phyloP scores from a whole-genome alignment of 2,888 invertebrate genomes.

The Hirudinaria manillensis region DNA sequence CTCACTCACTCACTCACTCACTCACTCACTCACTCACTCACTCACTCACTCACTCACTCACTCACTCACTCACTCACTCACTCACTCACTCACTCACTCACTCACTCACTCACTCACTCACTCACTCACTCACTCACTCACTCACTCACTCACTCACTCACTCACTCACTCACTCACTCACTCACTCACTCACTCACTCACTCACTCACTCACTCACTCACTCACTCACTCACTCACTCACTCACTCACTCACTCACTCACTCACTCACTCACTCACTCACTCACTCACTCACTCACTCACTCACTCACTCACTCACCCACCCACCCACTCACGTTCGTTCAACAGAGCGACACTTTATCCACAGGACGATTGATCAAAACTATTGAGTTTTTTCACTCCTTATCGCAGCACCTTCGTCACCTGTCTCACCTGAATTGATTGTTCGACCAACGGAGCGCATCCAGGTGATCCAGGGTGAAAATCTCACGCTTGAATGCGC shows the following conservation, averaged over 20 bases:
- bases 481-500: slow-evolving; percentile 91
- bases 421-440: slow-evolving; percentile 15
- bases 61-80: slow-evolving; percentile 19
- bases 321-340: neutral
- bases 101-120: no score
- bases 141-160: slow-evolving; percentile 26
- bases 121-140: slow-evolving; percentile 30
- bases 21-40: slow-evolving; percentile 19
- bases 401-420: neutral
- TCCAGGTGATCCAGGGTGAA: slow-evolving; percentile 52
- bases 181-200: slow-evolving; percentile 29
- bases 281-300: neutral
- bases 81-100: neutral
- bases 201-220: slow-evolving; percentile 31
- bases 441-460: slow-evolving; percentile 2
- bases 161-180: slow-evolving; percentile 33
- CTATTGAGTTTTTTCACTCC: neutral
- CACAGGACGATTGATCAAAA: no score
- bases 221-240: slow-evolving; percentile 19
- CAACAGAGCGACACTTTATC: no score
- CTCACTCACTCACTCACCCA: neutral
- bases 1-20: slow-evolving; percentile 30
- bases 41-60: slow-evolving; percentile 19
- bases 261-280: slow-evolving; percentile 19
- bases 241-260: slow-evolving; percentile 19